These are phyloP conservation scores for Notolabrus celidotus DNA, from an alignment of 2,797 vertebrate species.

Conservation along the genomic window DNA sequence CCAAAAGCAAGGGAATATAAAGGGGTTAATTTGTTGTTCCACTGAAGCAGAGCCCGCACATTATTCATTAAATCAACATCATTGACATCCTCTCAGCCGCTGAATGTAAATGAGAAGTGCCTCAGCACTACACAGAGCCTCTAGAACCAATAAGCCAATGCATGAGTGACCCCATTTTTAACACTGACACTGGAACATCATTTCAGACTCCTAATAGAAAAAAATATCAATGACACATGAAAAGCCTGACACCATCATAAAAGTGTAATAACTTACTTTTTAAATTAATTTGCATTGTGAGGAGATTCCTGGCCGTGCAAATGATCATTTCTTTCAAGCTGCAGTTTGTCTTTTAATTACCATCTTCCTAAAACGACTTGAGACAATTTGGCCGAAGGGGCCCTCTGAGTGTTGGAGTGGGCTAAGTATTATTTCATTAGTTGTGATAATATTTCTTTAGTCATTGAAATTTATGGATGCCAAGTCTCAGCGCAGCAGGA, in stretches of 20 bases:
- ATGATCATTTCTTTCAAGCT: constrained; percentile 49
- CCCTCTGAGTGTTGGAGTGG: constrained; percentile 53
- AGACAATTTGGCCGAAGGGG: constrained; percentile 67
- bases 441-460: constrained; percentile 70
- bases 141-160: constrained; percentile 51
- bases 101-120: constrained; percentile 55
- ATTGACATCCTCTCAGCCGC: constrained; percentile 32
- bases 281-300: constrained; percentile 52
- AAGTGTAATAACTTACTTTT: constrained; percentile 44
- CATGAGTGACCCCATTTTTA: constrained; percentile 58
- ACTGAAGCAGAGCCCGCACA: constrained; percentile 12
- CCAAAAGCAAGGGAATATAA: neutral
- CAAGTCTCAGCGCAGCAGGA: constrained; percentile 36
- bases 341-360: constrained; percentile 73
- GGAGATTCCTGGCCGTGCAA: constrained; percentile 30
- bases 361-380: constrained; percentile 62
- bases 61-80: constrained; percentile 60
- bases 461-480: constrained; percentile 60
- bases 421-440: constrained; percentile 72
- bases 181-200: constrained; percentile 49
- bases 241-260: constrained; percentile 55
- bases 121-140: constrained; percentile 30
- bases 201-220: constrained; percentile 50
- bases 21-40: constrained; percentile 27
- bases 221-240: constrained; percentile 34